Percentiles rank a stretch among this genome's conserved stretches.
These are phyloP conservation scores for Ailurus styani DNA, from an alignment of 2,113 vertebrate genomes.

Conservation along the genomic window DNA sequence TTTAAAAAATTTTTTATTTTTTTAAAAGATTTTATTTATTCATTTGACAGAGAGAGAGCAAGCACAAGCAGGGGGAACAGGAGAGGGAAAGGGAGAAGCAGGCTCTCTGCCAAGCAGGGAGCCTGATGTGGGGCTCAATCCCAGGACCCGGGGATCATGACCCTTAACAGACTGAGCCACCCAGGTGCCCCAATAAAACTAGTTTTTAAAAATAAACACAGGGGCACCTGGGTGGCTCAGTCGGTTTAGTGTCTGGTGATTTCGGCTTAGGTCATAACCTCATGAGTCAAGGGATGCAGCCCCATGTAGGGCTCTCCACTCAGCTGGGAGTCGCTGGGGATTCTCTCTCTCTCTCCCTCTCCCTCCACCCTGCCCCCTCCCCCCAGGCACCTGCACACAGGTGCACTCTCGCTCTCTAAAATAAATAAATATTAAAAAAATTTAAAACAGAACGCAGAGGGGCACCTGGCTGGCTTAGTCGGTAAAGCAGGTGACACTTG, in stretches of 20 bases:
- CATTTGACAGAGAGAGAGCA: too few relatives aligned
- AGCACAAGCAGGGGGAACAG: too few relatives aligned
- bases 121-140: too few relatives aligned
- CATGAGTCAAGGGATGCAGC: not conserved
- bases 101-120: too few relatives aligned
- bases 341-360: not conserved
- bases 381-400: fast-evolving
- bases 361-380: not conserved
- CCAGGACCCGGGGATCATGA: too few relatives aligned
- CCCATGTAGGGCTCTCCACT: not conserved
- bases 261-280: not conserved
- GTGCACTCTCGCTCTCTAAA: not conserved
- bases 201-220: not conserved
- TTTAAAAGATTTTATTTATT: too few relatives aligned
- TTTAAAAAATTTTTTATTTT: too few relatives aligned
- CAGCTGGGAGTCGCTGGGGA: not conserved
- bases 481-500: not conserved
- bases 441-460: not conserved
- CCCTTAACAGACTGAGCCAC: too few relatives aligned
- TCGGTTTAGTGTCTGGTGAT: not conserved
- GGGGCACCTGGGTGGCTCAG: too few relatives aligned
- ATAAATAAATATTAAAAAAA: not conserved
- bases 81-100: too few relatives aligned
- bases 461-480: not conserved
- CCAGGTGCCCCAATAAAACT: not conserved